phyloP scores from a whole-genome alignment of 2,113 vertebrate genomes.

The Seriola aureovittata region DNA sequence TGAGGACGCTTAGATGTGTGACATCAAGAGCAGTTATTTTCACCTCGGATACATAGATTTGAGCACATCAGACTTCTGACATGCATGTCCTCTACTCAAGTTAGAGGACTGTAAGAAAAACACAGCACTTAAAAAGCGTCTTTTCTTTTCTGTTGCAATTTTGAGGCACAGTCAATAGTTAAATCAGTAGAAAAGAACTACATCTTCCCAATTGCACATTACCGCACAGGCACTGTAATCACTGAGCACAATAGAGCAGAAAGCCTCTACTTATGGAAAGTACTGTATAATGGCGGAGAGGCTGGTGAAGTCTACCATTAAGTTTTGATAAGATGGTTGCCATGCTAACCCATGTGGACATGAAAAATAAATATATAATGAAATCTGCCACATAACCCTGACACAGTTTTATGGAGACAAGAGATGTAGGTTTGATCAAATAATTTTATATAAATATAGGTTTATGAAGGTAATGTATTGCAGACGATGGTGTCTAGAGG shows the following conservation, averaged over 20 bases:
- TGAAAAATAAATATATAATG: slow-evolving; percentile 5
- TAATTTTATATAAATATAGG: background rate
- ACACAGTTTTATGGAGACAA: background rate
- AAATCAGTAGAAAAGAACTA: slow-evolving; percentile 38
- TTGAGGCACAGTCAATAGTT: slow-evolving; percentile 28
- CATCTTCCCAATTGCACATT: slow-evolving; percentile 22
- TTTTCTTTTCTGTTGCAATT: slow-evolving; percentile 27
- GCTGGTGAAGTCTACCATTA: slow-evolving; percentile 55
- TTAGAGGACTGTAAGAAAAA: background rate
- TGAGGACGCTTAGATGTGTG: slow-evolving; percentile 24
- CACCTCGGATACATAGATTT: slow-evolving; percentile 37
- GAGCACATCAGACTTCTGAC: slow-evolving; percentile 30
- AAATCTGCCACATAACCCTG: background rate
- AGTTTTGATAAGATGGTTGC: slow-evolving; percentile 58
- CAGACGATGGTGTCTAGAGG: background rate
- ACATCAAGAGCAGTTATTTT: slow-evolving; percentile 54
- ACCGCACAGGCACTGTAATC: slow-evolving; percentile 54
- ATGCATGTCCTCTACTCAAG: slow-evolving; percentile 2
- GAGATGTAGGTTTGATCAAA: background rate
- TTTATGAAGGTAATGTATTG: background rate
- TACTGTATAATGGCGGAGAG: slow-evolving; percentile 56
- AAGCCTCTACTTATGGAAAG: slow-evolving; percentile 61
- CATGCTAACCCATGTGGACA: slow-evolving; percentile 53
- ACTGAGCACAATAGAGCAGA: slow-evolving; percentile 62
- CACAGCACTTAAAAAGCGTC: slow-evolving; percentile 12